Evolutionary conservation across 2,888 invertebrate species (phyloP).

Genomic region (Leucozona laternaria): DNA sequence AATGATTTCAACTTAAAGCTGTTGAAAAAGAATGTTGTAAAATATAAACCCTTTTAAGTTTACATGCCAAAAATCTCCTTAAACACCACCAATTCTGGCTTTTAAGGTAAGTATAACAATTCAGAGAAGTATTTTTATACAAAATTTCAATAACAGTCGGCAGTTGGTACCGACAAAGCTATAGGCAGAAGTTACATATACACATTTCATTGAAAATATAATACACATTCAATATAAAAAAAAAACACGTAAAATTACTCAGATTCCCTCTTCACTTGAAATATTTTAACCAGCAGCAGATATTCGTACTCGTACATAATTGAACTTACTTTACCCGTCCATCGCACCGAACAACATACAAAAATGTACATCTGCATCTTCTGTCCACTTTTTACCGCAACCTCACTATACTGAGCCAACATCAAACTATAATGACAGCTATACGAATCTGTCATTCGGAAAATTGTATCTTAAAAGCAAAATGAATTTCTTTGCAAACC

Average conservation of each 20-base stretch:
- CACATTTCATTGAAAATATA: background rate
- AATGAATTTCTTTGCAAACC: constrained; percentile 15
- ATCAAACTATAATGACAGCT: constrained; percentile 32
- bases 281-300: constrained; percentile 12
- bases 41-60: background rate
- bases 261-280: background rate
- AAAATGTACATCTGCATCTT: constrained; percentile 9
- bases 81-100: background rate
- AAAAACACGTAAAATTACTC: background rate
- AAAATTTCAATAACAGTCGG: background rate
- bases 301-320: background rate
- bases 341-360: background rate
- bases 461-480: constrained; percentile 20
- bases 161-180: constrained; percentile 2
- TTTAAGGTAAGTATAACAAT: background rate
- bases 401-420: background rate
- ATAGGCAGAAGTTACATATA: background rate
- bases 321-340: constrained; percentile 1
- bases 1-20: background rate
- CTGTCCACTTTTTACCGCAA: background rate
- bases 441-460: constrained; percentile 36
- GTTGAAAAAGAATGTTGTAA: background rate
- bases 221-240: background rate
- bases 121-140: background rate
- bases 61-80: background rate